Percentiles rank a stretch among this genome's conserved stretches.
phyloP scores from a whole-genome alignment of 2,888 invertebrate species.

The Eristalis pertinax region DNA sequence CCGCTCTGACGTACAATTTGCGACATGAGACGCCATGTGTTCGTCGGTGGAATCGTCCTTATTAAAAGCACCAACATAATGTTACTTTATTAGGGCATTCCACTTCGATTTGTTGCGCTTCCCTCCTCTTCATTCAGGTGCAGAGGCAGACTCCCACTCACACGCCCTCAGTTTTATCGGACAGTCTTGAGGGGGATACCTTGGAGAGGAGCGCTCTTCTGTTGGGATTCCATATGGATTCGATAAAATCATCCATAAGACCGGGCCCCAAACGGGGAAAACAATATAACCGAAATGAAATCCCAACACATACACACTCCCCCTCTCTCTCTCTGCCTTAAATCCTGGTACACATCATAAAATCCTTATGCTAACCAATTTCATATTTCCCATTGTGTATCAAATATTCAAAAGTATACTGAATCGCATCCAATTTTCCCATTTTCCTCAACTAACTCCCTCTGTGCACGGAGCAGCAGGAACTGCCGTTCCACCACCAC shows the following conservation, averaged over 20 bases:
- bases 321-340: conserved; percentile 28
- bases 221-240: conserved; percentile 23
- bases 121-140: not conserved
- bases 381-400: conserved; percentile 70
- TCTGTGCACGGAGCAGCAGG: conserved; percentile 2
- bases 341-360: conserved; percentile 62
- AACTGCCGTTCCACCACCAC: too few species aligned
- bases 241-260: conserved; percentile 20
- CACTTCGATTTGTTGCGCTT: conserved; percentile 3
- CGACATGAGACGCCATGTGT: not conserved
- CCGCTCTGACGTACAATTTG: not conserved
- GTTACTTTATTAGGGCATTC: conserved; percentile 19
- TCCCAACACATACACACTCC: conserved; percentile 12
- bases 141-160: not conserved
- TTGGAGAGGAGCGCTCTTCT: conserved; percentile 4
- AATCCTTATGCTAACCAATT: conserved; percentile 70
- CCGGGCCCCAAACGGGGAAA: not conserved
- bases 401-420: conserved; percentile 71
- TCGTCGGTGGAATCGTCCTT: conserved; percentile 31
- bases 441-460: conserved; percentile 38
- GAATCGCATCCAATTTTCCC: conserved; percentile 65
- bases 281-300: conserved; percentile 40
- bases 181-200: not conserved
- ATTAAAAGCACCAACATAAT: conserved; percentile 22
- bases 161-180: conserved; percentile 33